Base-by-base conservation (phyloP, 2,888 invertebrate species). In the Acronicta aceris region DNA sequence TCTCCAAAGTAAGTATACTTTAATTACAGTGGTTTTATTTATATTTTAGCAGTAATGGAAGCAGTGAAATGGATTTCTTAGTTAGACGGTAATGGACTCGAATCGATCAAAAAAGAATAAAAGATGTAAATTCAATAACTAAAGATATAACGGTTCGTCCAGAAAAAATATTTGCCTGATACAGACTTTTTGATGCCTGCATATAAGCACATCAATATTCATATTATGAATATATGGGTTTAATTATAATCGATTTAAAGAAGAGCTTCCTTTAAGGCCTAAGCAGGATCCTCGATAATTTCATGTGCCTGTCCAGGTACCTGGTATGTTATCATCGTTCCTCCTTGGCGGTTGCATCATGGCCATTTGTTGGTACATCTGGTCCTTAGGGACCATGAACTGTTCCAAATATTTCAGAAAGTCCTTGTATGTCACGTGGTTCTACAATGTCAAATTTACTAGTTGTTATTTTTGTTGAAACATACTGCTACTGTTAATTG, bases 351-450 rank as follows among this genome's bases (percentile, higher is more conserved):
- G 83, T 76, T 90, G 91, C 91, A 91, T 89, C 86, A 91, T 87
- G 3, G 89, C 85, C 92, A 91, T 91, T 59, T 91, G 90, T 66
- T 91, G 89, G 75, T 87, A 94, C 91, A 91, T 90, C 81, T 92
- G 93, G 54, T 90, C 95, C 70, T 87, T 91, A 0, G 92, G 92
- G 9, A 91, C 86, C 81, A 95, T 93, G 80, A 96, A 96, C 76
- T 96, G 95, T 71, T 96, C 96, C 56, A 96, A 88, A 78, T 96
- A 96, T 62, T 95, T 94, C 27, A 97, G 84, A 82, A 97, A 97
- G 72, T 97, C 96, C 54, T 96, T 95, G 83, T 96, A 97, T 0
- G 96, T 96, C 57, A 96, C 96, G 83, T 97, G 97, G 65, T 96
- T 96, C 95, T 96, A 85, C 2, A 78, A 79, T 25, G 15, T 43